phyloP scores from a whole-genome alignment of 1,140 invertebrate genomes.

The Trachelipus rathkii region DNA sequence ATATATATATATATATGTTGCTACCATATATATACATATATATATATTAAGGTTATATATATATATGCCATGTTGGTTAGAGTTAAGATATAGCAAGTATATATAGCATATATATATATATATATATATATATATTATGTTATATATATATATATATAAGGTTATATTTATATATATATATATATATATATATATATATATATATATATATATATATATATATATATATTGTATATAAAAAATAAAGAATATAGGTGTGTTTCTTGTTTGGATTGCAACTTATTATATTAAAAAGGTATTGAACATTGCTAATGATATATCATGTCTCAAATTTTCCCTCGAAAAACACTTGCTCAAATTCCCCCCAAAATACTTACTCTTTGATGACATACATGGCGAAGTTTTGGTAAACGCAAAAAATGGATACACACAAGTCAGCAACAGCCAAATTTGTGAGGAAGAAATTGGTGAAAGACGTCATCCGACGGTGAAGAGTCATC shows the following conservation, averaged over 20 bases:
- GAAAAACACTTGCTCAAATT: too few species aligned
- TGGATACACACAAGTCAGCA: conserved; percentile 75
- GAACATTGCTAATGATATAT: not conserved
- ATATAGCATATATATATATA: too few species aligned
- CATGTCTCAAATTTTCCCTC: too few species aligned
- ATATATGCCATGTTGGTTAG: too few species aligned
- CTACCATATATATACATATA: too few species aligned
- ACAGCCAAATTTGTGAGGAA: conserved; percentile 76
- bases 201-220: conserved; percentile 18
- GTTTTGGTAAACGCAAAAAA: conserved; percentile 82
- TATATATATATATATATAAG: too few species aligned
- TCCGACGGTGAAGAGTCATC: conserved; percentile 67
- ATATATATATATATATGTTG: too few species aligned
- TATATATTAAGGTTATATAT: too few species aligned
- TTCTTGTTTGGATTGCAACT: not conserved
- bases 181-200: not conserved
- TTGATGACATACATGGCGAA: conserved; percentile 67
- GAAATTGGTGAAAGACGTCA: conserved; percentile 77
- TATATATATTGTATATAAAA: too few species aligned
- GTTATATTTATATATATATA: too few species aligned
- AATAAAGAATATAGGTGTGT: not conserved
- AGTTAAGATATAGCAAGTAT: too few species aligned
- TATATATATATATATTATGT: too few species aligned
- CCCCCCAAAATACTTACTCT: conserved; percentile 32
- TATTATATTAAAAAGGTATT: not conserved